phyloP scores from a whole-genome alignment of 2,113 vertebrate species.

The Megaptera novaeangliae region DNA sequence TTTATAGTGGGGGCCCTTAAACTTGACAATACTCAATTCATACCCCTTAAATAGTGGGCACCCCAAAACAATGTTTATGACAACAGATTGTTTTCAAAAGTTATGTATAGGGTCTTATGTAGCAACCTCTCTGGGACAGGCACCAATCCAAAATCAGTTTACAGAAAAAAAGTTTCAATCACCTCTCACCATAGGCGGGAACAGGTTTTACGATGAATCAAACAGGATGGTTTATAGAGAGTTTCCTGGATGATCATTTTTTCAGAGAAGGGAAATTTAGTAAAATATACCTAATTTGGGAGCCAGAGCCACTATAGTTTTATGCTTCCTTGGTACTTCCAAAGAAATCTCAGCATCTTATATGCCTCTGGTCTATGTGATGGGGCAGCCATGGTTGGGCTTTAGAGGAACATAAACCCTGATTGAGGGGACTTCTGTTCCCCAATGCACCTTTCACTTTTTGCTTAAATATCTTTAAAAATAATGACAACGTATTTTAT shows the following conservation, averaged over 20 bases:
- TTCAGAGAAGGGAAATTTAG: neutral
- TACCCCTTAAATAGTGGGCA: neutral
- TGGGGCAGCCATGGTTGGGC: accelerated
- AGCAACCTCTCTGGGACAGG: neutral
- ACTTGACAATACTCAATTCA: neutral
- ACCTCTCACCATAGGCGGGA: neutral
- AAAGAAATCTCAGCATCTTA: neutral
- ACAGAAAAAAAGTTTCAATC: neutral
- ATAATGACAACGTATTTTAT: neutral
- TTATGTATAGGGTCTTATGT: neutral
- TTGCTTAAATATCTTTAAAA: neutral
- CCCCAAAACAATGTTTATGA: neutral
- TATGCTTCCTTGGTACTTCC: neutral
- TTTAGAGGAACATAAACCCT: neutral
- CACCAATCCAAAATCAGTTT: neutral
- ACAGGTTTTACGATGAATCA: neutral
- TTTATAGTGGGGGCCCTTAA: neutral
- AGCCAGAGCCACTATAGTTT: neutral
- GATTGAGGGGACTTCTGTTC: neutral
- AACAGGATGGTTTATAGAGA: neutral
- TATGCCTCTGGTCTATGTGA: neutral
- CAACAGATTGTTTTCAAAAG: neutral
- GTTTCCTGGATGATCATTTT: neutral
- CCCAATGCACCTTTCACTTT: accelerated
- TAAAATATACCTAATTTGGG: neutral